Evolutionary conservation across 2,888 invertebrate species (phyloP).

Genomic region (Lathronympha strigana): DNA sequence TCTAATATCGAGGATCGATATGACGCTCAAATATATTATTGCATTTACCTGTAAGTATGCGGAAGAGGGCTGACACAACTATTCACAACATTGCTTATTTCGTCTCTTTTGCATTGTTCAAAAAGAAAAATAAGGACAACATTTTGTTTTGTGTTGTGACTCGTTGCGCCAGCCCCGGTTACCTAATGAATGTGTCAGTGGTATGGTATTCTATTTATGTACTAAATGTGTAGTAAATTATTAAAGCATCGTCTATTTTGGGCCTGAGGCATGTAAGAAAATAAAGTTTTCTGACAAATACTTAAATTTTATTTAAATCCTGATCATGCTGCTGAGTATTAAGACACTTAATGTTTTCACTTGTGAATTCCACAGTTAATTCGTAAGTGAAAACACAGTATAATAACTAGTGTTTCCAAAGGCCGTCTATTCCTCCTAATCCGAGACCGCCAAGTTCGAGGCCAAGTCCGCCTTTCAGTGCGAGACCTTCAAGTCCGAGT

Average conservation of each 20-base stretch:
- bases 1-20: conserved; percentile 41
- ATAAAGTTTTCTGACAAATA: conserved; percentile 44
- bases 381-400: conserved; percentile 50
- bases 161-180: conserved; percentile 1
- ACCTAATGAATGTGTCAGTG: conserved; percentile 49
- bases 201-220: conserved; percentile 51
- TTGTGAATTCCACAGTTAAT: conserved; percentile 43
- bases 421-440: conserved; percentile 35
- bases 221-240: conserved; percentile 57
- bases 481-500: no score
- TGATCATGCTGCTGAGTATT: conserved; percentile 43
- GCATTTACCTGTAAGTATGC: conserved; percentile 54
- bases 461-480: no score
- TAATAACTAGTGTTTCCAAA: conserved; percentile 52
- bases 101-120: neutral
- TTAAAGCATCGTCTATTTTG: conserved; percentile 48
- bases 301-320: conserved; percentile 45
- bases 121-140: neutral
- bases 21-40: conserved; percentile 65
- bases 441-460: conserved; percentile 42
- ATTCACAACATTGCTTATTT: neutral
- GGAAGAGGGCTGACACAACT: neutral
- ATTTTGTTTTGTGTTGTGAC: neutral
- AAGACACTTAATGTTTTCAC: conserved; percentile 48
- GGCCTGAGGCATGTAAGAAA: conserved; percentile 43